Base-by-base conservation (phyloP, 2,113 vertebrate genomes). In the Callorhinus ursinus region DNA sequence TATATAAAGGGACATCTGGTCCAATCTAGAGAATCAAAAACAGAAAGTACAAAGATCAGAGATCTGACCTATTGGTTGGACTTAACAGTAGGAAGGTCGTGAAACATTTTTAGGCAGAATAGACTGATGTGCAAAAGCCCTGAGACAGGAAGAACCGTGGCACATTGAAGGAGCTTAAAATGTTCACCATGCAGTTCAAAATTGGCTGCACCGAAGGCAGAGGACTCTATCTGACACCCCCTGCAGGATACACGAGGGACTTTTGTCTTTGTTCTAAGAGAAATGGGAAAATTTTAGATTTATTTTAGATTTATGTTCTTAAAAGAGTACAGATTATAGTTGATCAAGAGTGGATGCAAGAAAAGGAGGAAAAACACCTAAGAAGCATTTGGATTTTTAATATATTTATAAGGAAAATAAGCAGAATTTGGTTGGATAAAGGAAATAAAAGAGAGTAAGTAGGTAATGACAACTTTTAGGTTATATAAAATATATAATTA, bases 211-310 rank as follows among this genome's bases (percentile, higher is more conserved):
- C 2, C 19, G 55, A 83, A 42, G 16, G 16, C 24, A 12, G 33
- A 51, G 10, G 6, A 0, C 14, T 8, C 19, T 2, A 36, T 87
- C 28, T 22, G 33, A 72, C 42, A 46, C 0, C 4, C 7, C 26
- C 8, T 39, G 7, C 1, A 16, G 22, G 53, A 8, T 57, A 61
- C 42, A n/a, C 15, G 22, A 39, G 6, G 31, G 15, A 5, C 7
- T 87, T 39, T n/a, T n/a, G 28, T 36, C 15, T 59, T 57, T 71
- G 12, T 61, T 84, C 22, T 63, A n/a, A 74, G 65, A 36, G 21
- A 74, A 49, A 59, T 59, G 79, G 31, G 16, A 84, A 28, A 6
- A 4, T 69, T 36, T 36, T 36, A 69, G 67, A 69, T 21, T 36
- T 15, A 22, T 36, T 61, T 74, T 33, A 74, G 28, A 72, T 42